Base-by-base conservation (phyloP, 2,888 invertebrate genomes). In the Spilosoma lubricipeda region DNA sequence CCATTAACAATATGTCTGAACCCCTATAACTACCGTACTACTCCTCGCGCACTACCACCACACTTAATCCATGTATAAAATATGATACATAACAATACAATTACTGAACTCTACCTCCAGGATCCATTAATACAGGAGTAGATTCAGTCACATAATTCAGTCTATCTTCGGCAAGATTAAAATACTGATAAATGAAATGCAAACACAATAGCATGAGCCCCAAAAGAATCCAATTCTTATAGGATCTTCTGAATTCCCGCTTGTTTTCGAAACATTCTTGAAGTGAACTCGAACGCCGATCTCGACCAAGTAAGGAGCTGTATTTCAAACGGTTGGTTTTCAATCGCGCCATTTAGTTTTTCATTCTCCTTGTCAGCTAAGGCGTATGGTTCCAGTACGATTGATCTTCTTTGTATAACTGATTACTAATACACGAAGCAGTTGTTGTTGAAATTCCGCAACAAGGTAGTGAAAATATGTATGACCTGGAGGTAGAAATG, bases 231-330 rank as follows among this genome's bases (percentile, higher is more conserved):
- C 69, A 72, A 39, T 75, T 75, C 33, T 69, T 75, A 45, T 65
- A 72, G 0, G 48, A 72, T 15, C 52, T 72, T 48, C 42, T 69
- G 20, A 20, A 36, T 59, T 69, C 72, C 1, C 52, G 18, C 30
- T 63, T 74, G 7, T 68, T 69, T 0, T 86, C 83, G 0, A 86
- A 69, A 65, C 80, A 85, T 59, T 89, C 85, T 70, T 87, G 86
- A 0, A 87, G 75, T 0, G 81, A 80, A 13, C 42, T 30, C 5
- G 72, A 66, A 0, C 75, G 78, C 0, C 81, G 78, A 9, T 84
- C 82, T 0, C 82, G 82, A 66, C 80, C 83, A 77, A 75, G 66
- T 52, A 75, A 39, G 3, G 59, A 63, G n/a, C 27, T 71, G 27
- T 69, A 69, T 30, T 30, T 68, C n/a, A 30, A 39, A 9, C 72